phyloP scores from a whole-genome alignment of 2,113 vertebrate species.

The Prinia subflava region DNA sequence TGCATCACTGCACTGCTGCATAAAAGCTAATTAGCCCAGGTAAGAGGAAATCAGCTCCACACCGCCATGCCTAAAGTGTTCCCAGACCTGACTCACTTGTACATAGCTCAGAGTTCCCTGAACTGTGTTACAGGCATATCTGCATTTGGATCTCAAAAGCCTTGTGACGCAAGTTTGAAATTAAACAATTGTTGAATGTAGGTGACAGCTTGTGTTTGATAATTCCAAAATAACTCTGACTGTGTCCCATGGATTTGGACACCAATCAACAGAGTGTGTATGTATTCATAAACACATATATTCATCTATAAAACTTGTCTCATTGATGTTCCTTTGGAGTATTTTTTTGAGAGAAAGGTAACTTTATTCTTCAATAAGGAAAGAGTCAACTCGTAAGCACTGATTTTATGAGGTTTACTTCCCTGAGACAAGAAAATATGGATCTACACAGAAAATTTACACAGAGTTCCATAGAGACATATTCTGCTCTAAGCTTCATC shows the following conservation, averaged over 20 bases:
- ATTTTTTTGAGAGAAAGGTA: neutral
- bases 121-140: neutral
- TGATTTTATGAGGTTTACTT: neutral
- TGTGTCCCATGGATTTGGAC: neutral
- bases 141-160: neutral
- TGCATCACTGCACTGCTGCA: neutral
- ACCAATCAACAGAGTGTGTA: neutral
- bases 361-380: neutral
- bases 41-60: neutral
- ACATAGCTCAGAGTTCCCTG: neutral
- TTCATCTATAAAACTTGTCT: neutral
- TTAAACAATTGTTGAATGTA: neutral
- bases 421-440: neutral
- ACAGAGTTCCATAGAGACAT: neutral
- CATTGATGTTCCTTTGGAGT: neutral
- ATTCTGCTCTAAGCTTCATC: neutral
- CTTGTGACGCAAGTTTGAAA: neutral
- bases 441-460: neutral
- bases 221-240: neutral
- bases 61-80: neutral
- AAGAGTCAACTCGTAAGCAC: neutral
- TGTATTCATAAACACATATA: neutral
- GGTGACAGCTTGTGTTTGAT: neutral
- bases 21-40: neutral
- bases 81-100: neutral